These are phyloP conservation scores for Porites cylindrica DNA, from an alignment of 92 coral and sea anemone genomes.

Conservation along the genomic window DNA sequence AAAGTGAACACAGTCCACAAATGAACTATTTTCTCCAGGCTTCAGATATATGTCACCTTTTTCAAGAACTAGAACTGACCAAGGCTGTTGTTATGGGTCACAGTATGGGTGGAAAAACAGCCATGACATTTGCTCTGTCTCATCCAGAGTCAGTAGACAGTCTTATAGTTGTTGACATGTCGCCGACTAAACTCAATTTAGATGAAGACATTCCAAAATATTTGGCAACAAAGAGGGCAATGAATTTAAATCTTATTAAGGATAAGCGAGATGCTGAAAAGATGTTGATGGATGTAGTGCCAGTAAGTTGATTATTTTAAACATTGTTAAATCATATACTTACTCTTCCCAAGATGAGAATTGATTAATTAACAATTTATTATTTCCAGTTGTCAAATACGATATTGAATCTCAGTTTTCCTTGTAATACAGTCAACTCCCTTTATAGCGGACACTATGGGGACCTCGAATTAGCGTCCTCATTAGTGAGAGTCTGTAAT, in stretches of 20 bases:
- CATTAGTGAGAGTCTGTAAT: too few relatives aligned
- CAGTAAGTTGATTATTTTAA: conserved; percentile 64
- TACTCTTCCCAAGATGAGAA: too few relatives aligned
- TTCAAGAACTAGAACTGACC: conserved; percentile 73
- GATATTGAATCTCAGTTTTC: too few relatives aligned
- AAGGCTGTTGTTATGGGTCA: conserved; percentile 89
- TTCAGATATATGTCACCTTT: conserved; percentile 73
- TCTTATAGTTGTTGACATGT: conserved; percentile 83
- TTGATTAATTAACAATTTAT: too few relatives aligned
- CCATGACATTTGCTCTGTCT: conserved; percentile 86
- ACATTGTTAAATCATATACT: not conserved
- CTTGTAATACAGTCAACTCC: too few relatives aligned
- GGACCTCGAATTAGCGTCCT: too few relatives aligned
- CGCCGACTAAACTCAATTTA: conserved; percentile 59
- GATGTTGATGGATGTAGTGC: conserved; percentile 66
- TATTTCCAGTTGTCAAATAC: too few relatives aligned
- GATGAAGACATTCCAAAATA: conserved; percentile 81
- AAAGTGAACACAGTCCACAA: conserved; percentile 80
- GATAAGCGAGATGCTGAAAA: conserved; percentile 86
- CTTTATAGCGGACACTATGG: too few relatives aligned
- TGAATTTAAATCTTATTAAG: conserved; percentile 76
- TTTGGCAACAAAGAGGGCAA: conserved; percentile 74
- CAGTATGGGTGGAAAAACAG: conserved; percentile 98
- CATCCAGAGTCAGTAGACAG: conserved; percentile 86
- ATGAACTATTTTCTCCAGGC: conserved; percentile 88